Evolutionary conservation across 2,888 invertebrate species (phyloP), one percentile per base, ranked within the genome.

Genomic region (Lumbricus terrestris): DNA sequence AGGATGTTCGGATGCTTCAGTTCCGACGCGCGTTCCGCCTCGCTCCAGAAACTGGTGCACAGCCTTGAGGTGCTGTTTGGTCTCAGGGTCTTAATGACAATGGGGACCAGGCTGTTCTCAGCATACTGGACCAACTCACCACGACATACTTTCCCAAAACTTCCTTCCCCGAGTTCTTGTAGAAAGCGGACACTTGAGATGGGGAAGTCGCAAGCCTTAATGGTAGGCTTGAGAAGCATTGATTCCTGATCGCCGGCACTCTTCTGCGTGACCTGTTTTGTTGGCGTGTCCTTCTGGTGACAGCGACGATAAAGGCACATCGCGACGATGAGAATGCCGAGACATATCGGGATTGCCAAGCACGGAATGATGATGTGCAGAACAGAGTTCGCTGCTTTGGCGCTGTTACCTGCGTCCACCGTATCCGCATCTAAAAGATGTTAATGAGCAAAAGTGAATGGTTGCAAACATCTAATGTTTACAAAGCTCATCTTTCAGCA

Each of bases 121-220:
- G 94, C 94, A 91, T 93, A 93, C 89, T 94, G 92, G 38, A 96
- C 95, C 90, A 98, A 95, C 94, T 98, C 98, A 0, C 98, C 99
- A 95, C 98, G 98, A 95, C 98, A 99, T 0, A 99, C 98, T 96
- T 98, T 98, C 95, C 99, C 99, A 95, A 98, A 99, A 47, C 98
- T 98, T 23, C 99, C 94, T 91, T 94, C 94, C 23, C 95, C 94
- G 29, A 95, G 92, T 91, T 94, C 94, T 91, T 94, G 93, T 91
- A 93, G 89, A 92, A 94, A 94, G 88, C 93, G 93, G 90, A 95
- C 97, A 95, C 97, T 97, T 91, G 97, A 96, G 91, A 98, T 96
- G 0, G 97, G 97, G 94, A 97, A 98, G 93, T 98, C 98, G 83
- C 15, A 92, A 91, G 83, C 83, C 90, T 89, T 42, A 82, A 54